Evolutionary conservation across 1,140 invertebrate species (phyloP).

Genomic region (Mylabris phalerata): DNA sequence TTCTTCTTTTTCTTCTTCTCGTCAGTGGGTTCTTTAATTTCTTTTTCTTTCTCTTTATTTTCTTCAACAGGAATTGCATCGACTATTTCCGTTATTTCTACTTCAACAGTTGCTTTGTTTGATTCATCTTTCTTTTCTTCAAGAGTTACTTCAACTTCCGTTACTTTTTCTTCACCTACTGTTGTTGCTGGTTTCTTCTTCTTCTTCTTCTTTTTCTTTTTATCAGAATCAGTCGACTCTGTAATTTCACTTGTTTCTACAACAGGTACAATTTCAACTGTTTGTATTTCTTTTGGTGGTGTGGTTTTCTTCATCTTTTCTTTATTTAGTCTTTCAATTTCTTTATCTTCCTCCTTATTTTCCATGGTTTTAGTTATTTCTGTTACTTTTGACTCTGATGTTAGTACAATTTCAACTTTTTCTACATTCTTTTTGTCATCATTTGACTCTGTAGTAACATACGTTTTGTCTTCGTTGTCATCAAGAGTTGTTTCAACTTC

Average conservation of each 20-base stretch:
- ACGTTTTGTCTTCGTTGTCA: too few species aligned
- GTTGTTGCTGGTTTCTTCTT: background rate
- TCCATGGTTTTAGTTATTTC: too few species aligned
- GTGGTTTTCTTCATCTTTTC: background rate
- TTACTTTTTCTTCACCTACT: background rate
- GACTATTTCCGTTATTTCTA: too few species aligned
- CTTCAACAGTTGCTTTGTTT: too few species aligned
- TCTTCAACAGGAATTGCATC: too few species aligned
- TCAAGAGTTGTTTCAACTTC: too few species aligned
- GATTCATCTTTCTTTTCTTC: background rate
- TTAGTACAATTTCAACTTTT: too few species aligned
- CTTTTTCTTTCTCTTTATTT: background rate
- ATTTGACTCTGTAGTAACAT: too few species aligned
- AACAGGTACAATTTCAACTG: background rate
- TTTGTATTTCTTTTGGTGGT: background rate
- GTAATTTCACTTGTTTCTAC: background rate
- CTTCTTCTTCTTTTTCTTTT: conserved; percentile 2
- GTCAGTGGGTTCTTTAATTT: background rate
- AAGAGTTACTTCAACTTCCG: background rate
- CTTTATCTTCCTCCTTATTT: too few species aligned
- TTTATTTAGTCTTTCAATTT: background rate
- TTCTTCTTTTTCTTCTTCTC: too few species aligned
- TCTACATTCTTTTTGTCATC: too few species aligned
- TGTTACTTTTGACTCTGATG: too few species aligned
- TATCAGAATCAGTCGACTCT: background rate